These are phyloP conservation scores for Iguana delicatissima DNA, from an alignment of 2,797 vertebrate genomes.

Conservation along the genomic window DNA sequence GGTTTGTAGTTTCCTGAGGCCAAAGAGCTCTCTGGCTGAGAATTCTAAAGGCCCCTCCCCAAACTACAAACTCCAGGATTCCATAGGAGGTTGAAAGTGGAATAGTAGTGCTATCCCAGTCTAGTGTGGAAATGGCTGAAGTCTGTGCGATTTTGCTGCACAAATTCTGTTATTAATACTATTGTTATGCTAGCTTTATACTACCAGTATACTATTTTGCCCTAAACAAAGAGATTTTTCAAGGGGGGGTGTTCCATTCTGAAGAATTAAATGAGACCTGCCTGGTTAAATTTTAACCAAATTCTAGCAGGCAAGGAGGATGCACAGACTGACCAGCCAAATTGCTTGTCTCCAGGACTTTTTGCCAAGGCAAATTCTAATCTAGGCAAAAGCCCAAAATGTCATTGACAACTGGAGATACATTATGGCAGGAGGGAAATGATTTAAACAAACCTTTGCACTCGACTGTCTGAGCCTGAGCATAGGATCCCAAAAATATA, in stretches of 20 bases:
- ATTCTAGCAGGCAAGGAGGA: neutral
- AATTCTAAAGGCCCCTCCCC: too few species aligned
- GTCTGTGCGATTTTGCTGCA: too few species aligned
- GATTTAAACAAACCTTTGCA: neutral
- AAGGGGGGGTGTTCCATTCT: neutral
- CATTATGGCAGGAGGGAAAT: neutral
- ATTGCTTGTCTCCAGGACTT: conserved; percentile 11
- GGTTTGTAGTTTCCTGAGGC: too few species aligned
- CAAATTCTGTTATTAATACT: too few species aligned
- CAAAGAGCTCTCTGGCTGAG: too few species aligned
- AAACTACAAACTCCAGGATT: too few species aligned
- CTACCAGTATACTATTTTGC: neutral
- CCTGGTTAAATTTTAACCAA: neutral
- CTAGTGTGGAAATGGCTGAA: too few species aligned
- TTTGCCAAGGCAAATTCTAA: conserved; percentile 2
- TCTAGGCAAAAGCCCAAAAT: neutral
- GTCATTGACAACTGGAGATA: conserved; percentile 24
- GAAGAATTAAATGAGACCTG: neutral
- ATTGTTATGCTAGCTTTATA: too few species aligned
- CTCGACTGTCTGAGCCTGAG: neutral
- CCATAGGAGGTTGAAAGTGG: too few species aligned
- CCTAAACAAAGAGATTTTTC: neutral
- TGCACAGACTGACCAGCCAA: neutral
- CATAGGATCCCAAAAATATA: neutral
- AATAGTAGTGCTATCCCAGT: too few species aligned